Percentiles rank a stretch among this genome's conserved stretches.
Evolutionary conservation across 2,888 invertebrate species (phyloP).

Genomic region (Abrostola triplasia): DNA sequence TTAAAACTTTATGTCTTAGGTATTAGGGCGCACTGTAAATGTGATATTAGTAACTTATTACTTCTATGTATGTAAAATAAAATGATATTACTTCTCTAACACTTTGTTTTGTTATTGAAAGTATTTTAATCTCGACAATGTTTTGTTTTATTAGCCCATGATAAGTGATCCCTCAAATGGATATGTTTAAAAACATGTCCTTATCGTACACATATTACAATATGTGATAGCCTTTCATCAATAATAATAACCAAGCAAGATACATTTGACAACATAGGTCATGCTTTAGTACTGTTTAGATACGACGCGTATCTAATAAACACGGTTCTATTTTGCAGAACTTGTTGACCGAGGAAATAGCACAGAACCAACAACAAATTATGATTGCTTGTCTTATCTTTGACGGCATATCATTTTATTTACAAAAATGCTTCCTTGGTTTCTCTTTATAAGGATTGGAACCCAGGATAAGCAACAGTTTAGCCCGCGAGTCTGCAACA

Average conservation of each 20-base stretch:
- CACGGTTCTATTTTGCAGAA: too few species aligned
- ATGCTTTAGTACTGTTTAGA: neutral
- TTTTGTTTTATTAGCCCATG: constrained; percentile 15
- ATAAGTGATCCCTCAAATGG: constrained; percentile 13
- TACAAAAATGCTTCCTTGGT: too few species aligned
- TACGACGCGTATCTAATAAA: neutral
- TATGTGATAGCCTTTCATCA: constrained; percentile 5
- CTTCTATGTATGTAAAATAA: constrained; percentile 72
- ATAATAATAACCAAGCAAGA: neutral
- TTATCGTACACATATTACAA: constrained; percentile 20
- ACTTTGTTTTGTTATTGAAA: constrained; percentile 31
- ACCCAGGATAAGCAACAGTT: too few species aligned
- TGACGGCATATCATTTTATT: too few species aligned
- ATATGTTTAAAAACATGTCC: constrained; percentile 16
- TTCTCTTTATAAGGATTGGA: too few species aligned
- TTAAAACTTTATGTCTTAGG: constrained; percentile 61
- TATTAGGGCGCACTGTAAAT: constrained; percentile 81
- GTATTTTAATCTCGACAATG: neutral
- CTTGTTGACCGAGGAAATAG: too few species aligned
- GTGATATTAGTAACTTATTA: constrained; percentile 86
- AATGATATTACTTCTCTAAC: constrained; percentile 59
- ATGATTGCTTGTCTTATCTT: too few species aligned
- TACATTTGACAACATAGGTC: constrained; percentile 1
- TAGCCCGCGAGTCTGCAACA: neutral
- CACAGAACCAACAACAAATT: too few species aligned